These are phyloP conservation scores for Entosphenus tridentatus DNA, from an alignment of 2,113 vertebrate species.

Conservation along the genomic window DNA sequence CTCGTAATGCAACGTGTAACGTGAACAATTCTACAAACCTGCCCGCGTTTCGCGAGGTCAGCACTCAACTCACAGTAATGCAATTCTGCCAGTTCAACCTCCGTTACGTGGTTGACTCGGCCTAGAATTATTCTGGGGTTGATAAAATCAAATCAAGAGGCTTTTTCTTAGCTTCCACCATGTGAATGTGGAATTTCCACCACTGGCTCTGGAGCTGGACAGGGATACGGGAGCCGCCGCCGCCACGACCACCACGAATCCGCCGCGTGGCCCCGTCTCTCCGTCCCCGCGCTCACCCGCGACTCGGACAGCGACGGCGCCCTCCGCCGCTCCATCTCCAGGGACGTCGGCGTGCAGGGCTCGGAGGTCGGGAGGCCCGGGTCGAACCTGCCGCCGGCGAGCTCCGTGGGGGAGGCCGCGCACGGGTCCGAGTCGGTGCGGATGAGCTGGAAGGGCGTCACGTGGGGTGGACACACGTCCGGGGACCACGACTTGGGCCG, in stretches of 20 bases:
- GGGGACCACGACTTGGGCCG: slow-evolving; percentile 5
- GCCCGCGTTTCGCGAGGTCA: not conserved
- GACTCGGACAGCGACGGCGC: not conserved
- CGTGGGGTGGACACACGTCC: not conserved
- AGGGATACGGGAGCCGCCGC: not conserved
- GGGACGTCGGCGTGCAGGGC: no score
- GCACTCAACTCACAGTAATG: not conserved
- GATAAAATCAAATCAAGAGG: not conserved
- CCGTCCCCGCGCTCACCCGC: not conserved
- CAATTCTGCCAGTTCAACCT: not conserved
- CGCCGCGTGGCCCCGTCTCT: no score
- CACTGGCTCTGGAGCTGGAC: not conserved
- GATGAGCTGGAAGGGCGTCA: not conserved
- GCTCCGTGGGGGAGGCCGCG: not conserved
- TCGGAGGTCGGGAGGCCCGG: not conserved
- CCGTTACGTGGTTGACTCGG: no score
- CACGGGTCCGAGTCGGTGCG: not conserved
- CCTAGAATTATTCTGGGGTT: not conserved
- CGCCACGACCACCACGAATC: no score
- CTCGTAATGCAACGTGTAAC: not conserved
- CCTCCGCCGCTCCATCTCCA: not conserved
- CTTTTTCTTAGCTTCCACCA: not conserved
- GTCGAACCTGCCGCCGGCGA: not conserved
- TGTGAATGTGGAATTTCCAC: not conserved
- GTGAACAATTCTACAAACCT: not conserved